Evolutionary conservation across 2,888 invertebrate genomes (phyloP).

Genomic region (Trichopoda pennipes): DNA sequence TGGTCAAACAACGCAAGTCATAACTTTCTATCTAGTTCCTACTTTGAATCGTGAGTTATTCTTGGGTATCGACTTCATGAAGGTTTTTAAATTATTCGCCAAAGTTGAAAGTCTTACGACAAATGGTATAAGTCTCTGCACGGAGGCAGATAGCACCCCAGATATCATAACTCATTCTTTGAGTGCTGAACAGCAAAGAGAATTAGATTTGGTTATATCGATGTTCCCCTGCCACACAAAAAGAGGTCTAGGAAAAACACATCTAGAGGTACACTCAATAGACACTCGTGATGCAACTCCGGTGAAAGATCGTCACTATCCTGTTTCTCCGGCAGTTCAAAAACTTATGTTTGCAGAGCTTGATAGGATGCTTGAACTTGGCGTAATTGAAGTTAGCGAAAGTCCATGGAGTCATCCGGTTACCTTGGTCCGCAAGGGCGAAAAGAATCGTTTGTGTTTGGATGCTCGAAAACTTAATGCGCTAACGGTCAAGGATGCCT

Average conservation of each 20-base stretch:
- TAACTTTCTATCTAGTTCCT: too few relatives aligned
- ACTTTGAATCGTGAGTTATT: too few relatives aligned
- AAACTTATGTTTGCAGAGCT: conserved; percentile 16
- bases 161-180: not conserved
- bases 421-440: conserved; percentile 34
- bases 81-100: conserved; percentile 1
- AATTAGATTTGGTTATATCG: too few relatives aligned
- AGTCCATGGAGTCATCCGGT: conserved; percentile 40
- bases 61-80: conserved; percentile 23
- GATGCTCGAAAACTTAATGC: too few relatives aligned
- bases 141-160: not conserved
- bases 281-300: conserved; percentile 4
- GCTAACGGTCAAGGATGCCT: too few relatives aligned
- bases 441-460: too few relatives aligned
- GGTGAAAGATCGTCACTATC: not conserved
- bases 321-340: conserved; percentile 5
- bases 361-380: conserved; percentile 27
- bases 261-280: not conserved
- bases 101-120: conserved; percentile 14
- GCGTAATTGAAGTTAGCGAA: too few relatives aligned
- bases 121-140: conserved; percentile 5
- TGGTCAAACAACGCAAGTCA: too few relatives aligned
- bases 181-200: not conserved
- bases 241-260: not conserved
- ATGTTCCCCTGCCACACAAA: too few relatives aligned